Evolutionary conservation across 2,888 invertebrate genomes (phyloP), one percentile per base, ranked within the genome.

Genomic region (Empis stercorea): DNA sequence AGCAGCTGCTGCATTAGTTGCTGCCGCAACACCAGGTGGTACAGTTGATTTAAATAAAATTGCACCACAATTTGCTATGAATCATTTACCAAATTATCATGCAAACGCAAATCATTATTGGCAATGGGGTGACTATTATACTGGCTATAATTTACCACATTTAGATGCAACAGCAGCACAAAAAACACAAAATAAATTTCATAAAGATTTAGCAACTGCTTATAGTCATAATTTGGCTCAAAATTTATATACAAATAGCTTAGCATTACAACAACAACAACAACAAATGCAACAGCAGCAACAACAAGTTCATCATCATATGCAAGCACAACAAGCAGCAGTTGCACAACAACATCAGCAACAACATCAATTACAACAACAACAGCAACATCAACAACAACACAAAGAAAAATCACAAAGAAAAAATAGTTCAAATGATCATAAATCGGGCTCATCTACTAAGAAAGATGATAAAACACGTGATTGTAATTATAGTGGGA

Each of bases 61-160:
- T 50, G 68, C 76, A 1, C 72, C 80, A 0, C 81, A 80, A 56
- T 80, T 78, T 56, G 64, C 76, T 2, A 73, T 75, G 65, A 80
- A 81, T 64, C 78, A 80, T 56, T 73, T 80, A 44, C 79, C 80
- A 2, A 81, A 81, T 58, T 81, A 81, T 57, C 79, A 79, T 58
- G 74, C 57, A 7, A 61, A 79, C 42, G 73, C 76, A 1, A 74
- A 74, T 51, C 80, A 80, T 58, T 81, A 80, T 56, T 80, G 80
- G 73, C 78, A 80, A 59, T 73, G 79, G 61, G 80, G 81, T 52
- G 76, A 78, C 55, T 71, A 71, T 44, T 75, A 76, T 47, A 70
- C 72, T 52, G 70, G 76, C 1, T 78, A 78, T 55, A 77, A 78
- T 56, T 61, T 78, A 1, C 72, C 77, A 2, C 76, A 76, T 52